Base-by-base conservation (phyloP, 2,888 invertebrate species). In the Trichopoda pennipes region DNA sequence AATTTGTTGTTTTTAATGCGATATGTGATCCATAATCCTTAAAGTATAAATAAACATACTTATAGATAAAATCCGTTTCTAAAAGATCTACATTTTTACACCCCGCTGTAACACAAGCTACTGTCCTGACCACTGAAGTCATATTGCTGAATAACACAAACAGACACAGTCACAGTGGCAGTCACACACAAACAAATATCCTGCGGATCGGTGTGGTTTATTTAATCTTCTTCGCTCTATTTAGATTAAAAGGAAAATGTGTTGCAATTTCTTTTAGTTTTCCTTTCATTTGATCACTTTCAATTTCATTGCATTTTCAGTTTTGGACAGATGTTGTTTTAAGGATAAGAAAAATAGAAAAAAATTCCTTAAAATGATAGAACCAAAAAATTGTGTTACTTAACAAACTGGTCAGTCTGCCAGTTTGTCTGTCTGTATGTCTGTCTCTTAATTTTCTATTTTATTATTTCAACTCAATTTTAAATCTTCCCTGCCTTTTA, bases 401-500 rank as follows among this genome's bases (percentile, higher is more conserved):
- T 51, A 51, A 21, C 28, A 28, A 28, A 23, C n/a, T 28, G 63
- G 63, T 42, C 63, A 64, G 35, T 63, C 32, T 3, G 23, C 4
- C 23, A 28, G 21, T 12, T 2, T 21, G 21, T 23, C 51, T 16
- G 38, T n/a, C 7, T 21, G 21, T 23, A 21, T 16, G 38, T n/a
- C 7, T 17, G 8, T 42, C 23, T 16, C 1, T 23, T 42, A 9
- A n/a, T 32, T 17, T 2, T 38, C 4, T 21, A 9, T 16, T 70
- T 56, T 68, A 68, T 68, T 68, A 68, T 68, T 70, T 66, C 44
- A 64, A 47, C 44, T 66, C 17, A 55, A 53, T 79, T 79, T 32
- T 3, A 56, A 77, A 77, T 69, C 78, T 66, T 78, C 21, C 58
- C 69, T 64, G 77, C 77, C 38, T 77, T 77, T 84, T 84, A 74